Base-by-base conservation (phyloP, 2,888 invertebrate species). In the Creontiades dilutus region DNA sequence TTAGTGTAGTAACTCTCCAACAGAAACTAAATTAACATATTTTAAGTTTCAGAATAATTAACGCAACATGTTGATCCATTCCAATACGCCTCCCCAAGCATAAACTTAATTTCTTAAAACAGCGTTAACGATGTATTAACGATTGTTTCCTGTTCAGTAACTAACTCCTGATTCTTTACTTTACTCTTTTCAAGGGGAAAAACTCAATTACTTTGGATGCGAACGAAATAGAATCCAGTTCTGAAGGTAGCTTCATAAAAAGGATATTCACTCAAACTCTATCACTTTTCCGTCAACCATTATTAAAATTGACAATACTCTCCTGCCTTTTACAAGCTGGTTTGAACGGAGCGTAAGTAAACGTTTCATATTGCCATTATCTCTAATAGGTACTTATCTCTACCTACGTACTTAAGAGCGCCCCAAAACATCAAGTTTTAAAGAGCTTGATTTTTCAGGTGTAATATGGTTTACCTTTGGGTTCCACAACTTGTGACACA, bases 291-390 rank as follows among this genome's bases (percentile, higher is more conserved):
- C 61, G 27, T 5, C 11, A 75, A 47, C 86, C 86, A 19, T 52
- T 86, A 2, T 47, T 46, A n/a, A 86, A 75, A 47, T 75, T 75
- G 46, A 86, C 86, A 46, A 13, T 86, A 13, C 7, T 75, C 11
- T 86, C 86, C 1, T 86, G 86, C 48, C n/a, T 86, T 0, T n/a
- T 75, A n/a, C 86, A 86, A 75, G 86, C 75, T n/a, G 86, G 86
- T n/a, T 37, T 86, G 28, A 47, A 27, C 14, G 86, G 86, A 46
- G 47, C 86, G 86, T 86, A 23, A 86, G 86, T 86, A 46, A 37
- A 37, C 7, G 37, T 37, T 37, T 37, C 37, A 37, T 37, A 37
- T 37, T 37, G 37, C 3, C 3, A n/a, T n/a, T 2, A 37, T 37
- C 3, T 37, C 2, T 37, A 37, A 37, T 4, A 7, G 2, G 7